A percentile compares a stretch with the other conserved stretches of the same genome.
Conservation (phyloP, 2,888 invertebrate genomes). For the Pimpla rufipes region DNA sequence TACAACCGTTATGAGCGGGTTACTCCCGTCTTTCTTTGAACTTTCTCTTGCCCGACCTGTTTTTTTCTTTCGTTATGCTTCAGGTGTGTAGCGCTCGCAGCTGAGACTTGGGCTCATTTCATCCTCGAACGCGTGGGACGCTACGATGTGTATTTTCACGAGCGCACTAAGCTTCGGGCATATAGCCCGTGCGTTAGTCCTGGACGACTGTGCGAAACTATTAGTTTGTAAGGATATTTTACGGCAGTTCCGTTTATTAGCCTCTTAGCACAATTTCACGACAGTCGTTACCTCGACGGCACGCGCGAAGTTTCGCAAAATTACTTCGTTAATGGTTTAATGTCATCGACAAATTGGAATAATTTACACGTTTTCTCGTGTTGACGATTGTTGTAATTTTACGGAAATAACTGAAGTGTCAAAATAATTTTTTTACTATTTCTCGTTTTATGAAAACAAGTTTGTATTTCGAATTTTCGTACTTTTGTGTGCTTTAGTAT, state of each 20-base stretch:
- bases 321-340: not conserved
- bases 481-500: too few species aligned
- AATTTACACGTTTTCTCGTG: not conserved
- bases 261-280: not conserved
- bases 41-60: not conserved
- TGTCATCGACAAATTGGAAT: not conserved
- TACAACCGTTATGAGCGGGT: not conserved
- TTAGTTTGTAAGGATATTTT: constrained; percentile 18
- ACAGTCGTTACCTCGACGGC: not conserved
- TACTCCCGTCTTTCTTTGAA: constrained; percentile 4
- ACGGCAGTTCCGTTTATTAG: not conserved
- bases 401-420: not conserved
- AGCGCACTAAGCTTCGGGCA: not conserved
- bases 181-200: constrained; percentile 2
- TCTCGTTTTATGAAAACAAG: too few species aligned
- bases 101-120: not conserved
- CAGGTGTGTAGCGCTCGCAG: not conserved
- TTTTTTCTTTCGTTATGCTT: constrained; percentile 1
- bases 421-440: not conserved
- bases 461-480: too few species aligned
- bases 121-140: not conserved
- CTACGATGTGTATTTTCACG: constrained; percentile 22
- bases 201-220: not conserved
- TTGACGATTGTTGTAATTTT: too few species aligned
- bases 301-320: not conserved